These are phyloP conservation scores for Mallateleia sp. DNA, from an alignment of 2,888 invertebrate genomes.

Conservation along the genomic window DNA sequence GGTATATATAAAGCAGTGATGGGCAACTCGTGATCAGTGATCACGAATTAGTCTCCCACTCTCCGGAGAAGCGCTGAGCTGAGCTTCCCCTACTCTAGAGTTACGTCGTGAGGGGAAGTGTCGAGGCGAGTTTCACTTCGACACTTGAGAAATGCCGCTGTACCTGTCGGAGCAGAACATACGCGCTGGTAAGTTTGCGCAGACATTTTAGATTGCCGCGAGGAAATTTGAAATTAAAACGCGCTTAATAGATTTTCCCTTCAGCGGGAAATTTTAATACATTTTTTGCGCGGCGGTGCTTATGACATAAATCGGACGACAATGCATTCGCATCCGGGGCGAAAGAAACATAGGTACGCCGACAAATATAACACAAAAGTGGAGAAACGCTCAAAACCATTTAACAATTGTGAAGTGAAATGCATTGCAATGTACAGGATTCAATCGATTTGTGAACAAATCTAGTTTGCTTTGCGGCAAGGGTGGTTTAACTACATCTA, in stretches of 20 bases:
- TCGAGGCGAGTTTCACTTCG: too few species aligned
- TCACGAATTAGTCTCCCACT: too few species aligned
- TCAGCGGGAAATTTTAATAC: constrained; percentile 6
- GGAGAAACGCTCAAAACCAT: constrained; percentile 58
- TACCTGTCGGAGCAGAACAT: too few species aligned
- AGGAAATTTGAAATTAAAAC: constrained; percentile 15
- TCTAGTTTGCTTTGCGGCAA: constrained; percentile 73
- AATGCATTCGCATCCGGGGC: constrained; percentile 14
- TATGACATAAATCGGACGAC: constrained; percentile 6
- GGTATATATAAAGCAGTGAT: too few species aligned
- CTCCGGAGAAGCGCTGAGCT: too few species aligned
- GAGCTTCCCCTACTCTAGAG: too few species aligned
- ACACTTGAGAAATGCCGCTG: too few species aligned
- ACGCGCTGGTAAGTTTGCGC: too few species aligned
- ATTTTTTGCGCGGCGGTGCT: not conserved
- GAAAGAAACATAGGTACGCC: constrained; percentile 38
- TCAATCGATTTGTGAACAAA: constrained; percentile 75
- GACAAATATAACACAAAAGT: constrained; percentile 56
- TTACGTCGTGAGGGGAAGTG: too few species aligned
- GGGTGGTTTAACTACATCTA: constrained; percentile 67
- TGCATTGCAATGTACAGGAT: constrained; percentile 66
- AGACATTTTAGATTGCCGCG: too few species aligned
- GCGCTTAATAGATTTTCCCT: constrained; percentile 24
- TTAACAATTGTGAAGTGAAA: constrained; percentile 67
- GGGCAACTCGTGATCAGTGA: too few species aligned